These are phyloP conservation scores for Chymomyza procnemis DNA, from an alignment of 2,888 invertebrate genomes.

Conservation along the genomic window DNA sequence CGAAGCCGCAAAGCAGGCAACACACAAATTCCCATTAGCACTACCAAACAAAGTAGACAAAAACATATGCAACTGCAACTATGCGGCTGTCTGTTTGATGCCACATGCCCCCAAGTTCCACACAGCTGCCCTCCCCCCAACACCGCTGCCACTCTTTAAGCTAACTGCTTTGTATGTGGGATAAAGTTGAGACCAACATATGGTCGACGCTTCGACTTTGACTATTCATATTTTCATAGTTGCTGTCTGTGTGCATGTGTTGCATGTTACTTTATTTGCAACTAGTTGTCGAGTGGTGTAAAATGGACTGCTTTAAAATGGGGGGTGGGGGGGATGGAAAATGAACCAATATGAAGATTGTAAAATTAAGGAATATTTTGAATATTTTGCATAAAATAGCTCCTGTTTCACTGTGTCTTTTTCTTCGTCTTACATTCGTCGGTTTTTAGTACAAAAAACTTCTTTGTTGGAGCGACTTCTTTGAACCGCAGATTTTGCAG, in stretches of 20 bases:
- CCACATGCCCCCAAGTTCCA: conserved; percentile 13
- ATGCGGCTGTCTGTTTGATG: conserved; percentile 1
- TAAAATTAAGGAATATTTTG: too few relatives aligned
- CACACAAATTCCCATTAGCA: conserved; percentile 70
- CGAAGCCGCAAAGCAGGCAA: conserved; percentile 40
- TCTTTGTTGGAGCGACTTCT: too few relatives aligned
- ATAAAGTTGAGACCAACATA: conserved; percentile 65
- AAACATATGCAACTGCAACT: conserved; percentile 8
- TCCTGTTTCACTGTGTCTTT: too few relatives aligned
- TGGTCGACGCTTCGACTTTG: conserved; percentile 63
- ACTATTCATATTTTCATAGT: conserved; percentile 61
- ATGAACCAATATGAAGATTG: too few relatives aligned
- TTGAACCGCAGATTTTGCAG: too few relatives aligned
- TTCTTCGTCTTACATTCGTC: too few relatives aligned
- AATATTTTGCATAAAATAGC: too few relatives aligned
- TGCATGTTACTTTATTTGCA: not conserved
- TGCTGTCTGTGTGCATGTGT: conserved; percentile 23
- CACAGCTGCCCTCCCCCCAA: not conserved
- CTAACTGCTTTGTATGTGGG: conserved; percentile 46
- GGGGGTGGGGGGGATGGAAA: too few relatives aligned
- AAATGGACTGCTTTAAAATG: too few relatives aligned
- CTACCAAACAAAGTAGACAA: conserved; percentile 18
- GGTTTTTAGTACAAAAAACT: too few relatives aligned
- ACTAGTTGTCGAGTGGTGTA: too few relatives aligned
- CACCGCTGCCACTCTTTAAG: not conserved